Base-by-base conservation (phyloP, 2,888 invertebrate species). In the Watsonalla binaria region DNA sequence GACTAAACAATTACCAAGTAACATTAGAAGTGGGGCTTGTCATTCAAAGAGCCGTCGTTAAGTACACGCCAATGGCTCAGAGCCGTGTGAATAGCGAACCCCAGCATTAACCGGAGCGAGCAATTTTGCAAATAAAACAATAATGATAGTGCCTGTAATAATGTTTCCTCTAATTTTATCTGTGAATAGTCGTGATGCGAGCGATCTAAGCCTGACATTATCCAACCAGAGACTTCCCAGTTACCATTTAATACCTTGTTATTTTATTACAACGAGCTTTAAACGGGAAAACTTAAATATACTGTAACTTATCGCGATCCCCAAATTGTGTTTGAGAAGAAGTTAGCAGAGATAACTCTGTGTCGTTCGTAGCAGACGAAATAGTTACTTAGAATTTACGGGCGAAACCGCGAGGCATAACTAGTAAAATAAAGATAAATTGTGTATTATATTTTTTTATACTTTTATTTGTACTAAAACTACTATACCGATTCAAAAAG, bases 111-210 rank as follows among this genome's bases (percentile, higher is more conserved):
- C 63, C 67, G 70, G 66, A 68, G 73, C 76, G 71, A 75, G 80
- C 79, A 78, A 84, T 84, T 82, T 83, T 73, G 80, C 76, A 82
- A 83, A 84, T 83, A 80, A 83, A 84, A 84, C 82, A 78, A 84
- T 83, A 83, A 84, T 84, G 77, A 82, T 80, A 80, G 78, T 78
- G 77, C 60, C 66, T 67, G 72, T 67, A 73, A 77, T 78, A 72
- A 78, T 71, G 76, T 75, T 81, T 78, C 78, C 78, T 82, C 71
- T 77, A 80, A 78, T 80, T 80, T 76, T 70, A 72, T 70, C 63
- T 65, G 60, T 55, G 59, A 35, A 50, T 56, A 63, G 61, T 78
- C 72, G 75, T 74, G 77, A 72, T 54, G 60, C 54, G 52, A 51
- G 45, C 37, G 47, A 59, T 48, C 37, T 48, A 7, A 48, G 53